Evolutionary conservation across 2,113 vertebrate genomes (phyloP).

Genomic region (Brachirus orientalis): DNA sequence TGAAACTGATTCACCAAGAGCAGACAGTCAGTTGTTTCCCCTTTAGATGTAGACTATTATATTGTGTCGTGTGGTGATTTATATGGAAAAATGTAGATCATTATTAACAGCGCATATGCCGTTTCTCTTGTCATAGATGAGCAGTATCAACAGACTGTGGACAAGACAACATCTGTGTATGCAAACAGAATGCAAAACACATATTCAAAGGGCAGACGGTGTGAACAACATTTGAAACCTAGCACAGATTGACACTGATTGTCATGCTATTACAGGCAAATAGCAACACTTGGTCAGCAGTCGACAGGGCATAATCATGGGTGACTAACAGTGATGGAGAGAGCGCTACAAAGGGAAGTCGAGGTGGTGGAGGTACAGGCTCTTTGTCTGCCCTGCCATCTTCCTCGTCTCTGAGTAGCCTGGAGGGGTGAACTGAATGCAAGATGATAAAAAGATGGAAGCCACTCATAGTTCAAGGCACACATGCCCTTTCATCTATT

Average conservation of each 20-base stretch:
- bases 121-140: slow-evolving; percentile 18
- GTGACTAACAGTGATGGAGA: slow-evolving; percentile 73
- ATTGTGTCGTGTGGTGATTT: slow-evolving; percentile 41
- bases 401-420: slow-evolving; percentile 67
- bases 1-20: slow-evolving; percentile 44
- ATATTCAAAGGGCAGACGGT: slow-evolving; percentile 48
- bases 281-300: slow-evolving; percentile 77
- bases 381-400: slow-evolving; percentile 75
- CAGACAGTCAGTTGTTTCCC: slow-evolving; percentile 46
- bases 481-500: slow-evolving; percentile 80
- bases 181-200: slow-evolving; percentile 75
- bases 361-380: slow-evolving; percentile 67
- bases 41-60: slow-evolving; percentile 22
- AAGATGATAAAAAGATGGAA: slow-evolving; percentile 75
- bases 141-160: slow-evolving; percentile 15
- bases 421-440: slow-evolving; percentile 51
- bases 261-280: slow-evolving; percentile 82
- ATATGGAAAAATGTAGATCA: slow-evolving; percentile 17
- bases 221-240: slow-evolving; percentile 63
- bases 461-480: slow-evolving; percentile 80
- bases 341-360: slow-evolving; percentile 69
- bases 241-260: slow-evolving; percentile 78
- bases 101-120: slow-evolving; percentile 31
- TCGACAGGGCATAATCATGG: slow-evolving; percentile 80
- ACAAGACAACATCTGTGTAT: slow-evolving; percentile 20